These are phyloP conservation scores for Anarrhichthys ocellatus DNA, from an alignment of 2,113 vertebrate genomes.

Conservation along the genomic window DNA sequence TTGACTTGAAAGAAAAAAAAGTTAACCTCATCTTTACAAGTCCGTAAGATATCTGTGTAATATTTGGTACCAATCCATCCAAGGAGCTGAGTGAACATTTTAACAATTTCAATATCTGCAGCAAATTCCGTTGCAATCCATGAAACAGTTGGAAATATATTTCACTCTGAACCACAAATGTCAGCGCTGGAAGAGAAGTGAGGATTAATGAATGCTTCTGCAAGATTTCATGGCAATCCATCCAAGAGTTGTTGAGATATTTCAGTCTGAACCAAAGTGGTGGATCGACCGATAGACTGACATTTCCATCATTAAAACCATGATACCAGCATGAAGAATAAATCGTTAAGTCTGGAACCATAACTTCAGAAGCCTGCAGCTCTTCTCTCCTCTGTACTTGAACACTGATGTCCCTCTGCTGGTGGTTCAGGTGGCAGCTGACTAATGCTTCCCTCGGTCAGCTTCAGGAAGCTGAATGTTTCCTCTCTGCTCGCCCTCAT, in stretches of 20 bases:
- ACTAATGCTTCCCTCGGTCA: not conserved
- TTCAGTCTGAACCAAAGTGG: not conserved
- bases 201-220: not conserved
- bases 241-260: not conserved
- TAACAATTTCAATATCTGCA: not conserved
- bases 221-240: not conserved
- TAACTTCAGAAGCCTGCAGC: slow-evolving; percentile 1
- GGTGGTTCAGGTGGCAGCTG: slow-evolving; percentile 12
- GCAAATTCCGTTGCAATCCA: not conserved
- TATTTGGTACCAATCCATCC: not conserved
- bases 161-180: not conserved
- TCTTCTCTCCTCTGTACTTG: not conserved
- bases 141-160: not conserved
- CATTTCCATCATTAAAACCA: not conserved
- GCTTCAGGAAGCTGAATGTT: slow-evolving; percentile 14
- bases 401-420: slow-evolving; percentile 14
- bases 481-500: slow-evolving; percentile 5
- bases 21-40: not conserved
- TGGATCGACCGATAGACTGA: not conserved
- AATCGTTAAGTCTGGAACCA: not conserved
- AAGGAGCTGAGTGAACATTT: not conserved
- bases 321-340: not conserved
- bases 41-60: not conserved
- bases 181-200: not conserved
- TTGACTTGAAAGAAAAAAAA: too few species aligned